These are phyloP conservation scores for Cheilosia soror DNA, from an alignment of 2,888 invertebrate genomes.

Conservation along the genomic window DNA sequence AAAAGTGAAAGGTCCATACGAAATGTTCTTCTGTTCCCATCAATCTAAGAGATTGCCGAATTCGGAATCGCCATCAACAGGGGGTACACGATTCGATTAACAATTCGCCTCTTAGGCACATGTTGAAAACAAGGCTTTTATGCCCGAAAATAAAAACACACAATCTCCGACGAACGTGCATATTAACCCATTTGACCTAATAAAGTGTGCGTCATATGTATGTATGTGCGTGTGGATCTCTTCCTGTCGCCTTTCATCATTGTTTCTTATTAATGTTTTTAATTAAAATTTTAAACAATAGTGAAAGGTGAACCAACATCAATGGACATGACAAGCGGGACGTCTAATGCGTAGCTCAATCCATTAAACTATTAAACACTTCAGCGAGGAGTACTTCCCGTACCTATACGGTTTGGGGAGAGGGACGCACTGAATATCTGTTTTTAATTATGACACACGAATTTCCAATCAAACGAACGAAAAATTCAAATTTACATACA, in stretches of 20 bases:
- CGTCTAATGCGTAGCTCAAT: conserved; percentile 34
- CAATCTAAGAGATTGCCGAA: conserved; percentile 54
- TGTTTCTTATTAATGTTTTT: conserved; percentile 31
- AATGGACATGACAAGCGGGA: conserved; percentile 17
- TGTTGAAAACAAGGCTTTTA: conserved; percentile 35
- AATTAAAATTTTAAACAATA: conserved; percentile 61
- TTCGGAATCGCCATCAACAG: conserved; percentile 50
- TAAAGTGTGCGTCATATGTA: conserved; percentile 15
- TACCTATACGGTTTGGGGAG: neutral
- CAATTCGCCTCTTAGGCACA: conserved; percentile 60
- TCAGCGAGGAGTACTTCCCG: conserved; percentile 47
- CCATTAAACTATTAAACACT: conserved; percentile 64
- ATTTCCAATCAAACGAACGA: conserved; percentile 54
- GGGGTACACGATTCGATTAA: conserved; percentile 66
- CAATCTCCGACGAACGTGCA: conserved; percentile 28
- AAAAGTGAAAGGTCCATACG: conserved; percentile 66
- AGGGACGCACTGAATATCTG: conserved; percentile 32
- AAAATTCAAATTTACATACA: conserved; percentile 63
- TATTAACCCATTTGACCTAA: conserved; percentile 56
- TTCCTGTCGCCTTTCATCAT: conserved; percentile 55
- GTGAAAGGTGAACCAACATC: conserved; percentile 63
- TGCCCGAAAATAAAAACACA: conserved; percentile 50
- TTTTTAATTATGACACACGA: conserved; percentile 72
- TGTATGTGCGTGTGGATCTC: conserved; percentile 10
- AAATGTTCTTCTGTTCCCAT: conserved; percentile 33